A percentile compares a stretch with the other conserved stretches of the same genome.
These are phyloP conservation scores for Podiceps cristatus DNA, from an alignment of 2,113 vertebrate species.

Conservation along the genomic window DNA sequence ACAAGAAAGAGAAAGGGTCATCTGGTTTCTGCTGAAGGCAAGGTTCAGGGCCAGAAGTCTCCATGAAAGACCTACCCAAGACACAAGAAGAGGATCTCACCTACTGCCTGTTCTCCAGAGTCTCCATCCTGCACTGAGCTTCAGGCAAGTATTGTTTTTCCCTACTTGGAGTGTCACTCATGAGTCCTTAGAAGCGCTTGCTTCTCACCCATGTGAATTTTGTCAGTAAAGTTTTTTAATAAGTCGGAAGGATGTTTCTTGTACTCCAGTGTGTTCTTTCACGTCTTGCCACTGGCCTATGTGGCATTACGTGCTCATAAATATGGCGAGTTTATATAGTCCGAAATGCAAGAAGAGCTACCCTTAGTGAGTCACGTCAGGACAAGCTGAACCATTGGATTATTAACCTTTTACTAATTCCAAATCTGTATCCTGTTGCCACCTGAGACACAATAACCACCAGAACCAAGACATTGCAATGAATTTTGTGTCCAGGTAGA, in stretches of 20 bases:
- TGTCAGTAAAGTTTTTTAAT: not conserved
- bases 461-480: not conserved
- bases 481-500: not conserved
- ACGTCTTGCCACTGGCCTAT: not conserved
- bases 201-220: fast-evolving
- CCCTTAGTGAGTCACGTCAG: not conserved
- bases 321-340: fast-evolving
- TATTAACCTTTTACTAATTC: not conserved
- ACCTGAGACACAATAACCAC: not conserved
- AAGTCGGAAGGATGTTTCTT: not conserved
- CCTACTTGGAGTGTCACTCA: not conserved
- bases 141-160: not conserved
- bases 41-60: not conserved
- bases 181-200: not conserved
- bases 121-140: not conserved
- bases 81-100: not conserved
- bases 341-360: not conserved
- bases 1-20: not conserved
- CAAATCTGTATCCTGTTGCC: not conserved
- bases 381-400: not conserved
- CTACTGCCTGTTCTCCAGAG: not conserved
- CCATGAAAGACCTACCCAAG: not conserved
- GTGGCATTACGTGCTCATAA: not conserved
- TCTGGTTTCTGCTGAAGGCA: not conserved
- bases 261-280: not conserved